Evolutionary conservation across 1,140 invertebrate genomes (phyloP).

Genomic region (Coptotermes formosanus): DNA sequence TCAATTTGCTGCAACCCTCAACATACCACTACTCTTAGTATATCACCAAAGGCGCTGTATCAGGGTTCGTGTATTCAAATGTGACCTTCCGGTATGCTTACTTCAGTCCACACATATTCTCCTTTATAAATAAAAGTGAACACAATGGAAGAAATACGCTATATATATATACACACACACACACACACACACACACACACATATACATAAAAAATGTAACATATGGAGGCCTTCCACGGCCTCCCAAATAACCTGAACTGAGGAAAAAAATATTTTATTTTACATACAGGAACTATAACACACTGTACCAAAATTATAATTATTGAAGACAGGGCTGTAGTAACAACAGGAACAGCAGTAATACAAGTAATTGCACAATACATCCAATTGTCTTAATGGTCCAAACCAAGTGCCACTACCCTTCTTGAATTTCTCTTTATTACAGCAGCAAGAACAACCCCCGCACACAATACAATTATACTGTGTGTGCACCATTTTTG

Average conservation of each 20-base stretch:
- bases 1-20: too few relatives aligned
- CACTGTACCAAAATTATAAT: neutral
- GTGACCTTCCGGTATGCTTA: neutral
- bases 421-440: neutral
- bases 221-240: neutral
- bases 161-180: neutral
- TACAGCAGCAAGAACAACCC: neutral
- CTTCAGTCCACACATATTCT: neutral
- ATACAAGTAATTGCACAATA: neutral
- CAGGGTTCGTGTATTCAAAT: neutral
- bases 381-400: neutral
- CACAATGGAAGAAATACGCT: neutral
- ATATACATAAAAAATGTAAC: neutral
- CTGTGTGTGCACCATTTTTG: too few relatives aligned
- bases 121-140: constrained; percentile 9
- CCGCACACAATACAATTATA: neutral
- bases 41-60: too few relatives aligned
- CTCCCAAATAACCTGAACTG: neutral
- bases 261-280: neutral
- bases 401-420: neutral
- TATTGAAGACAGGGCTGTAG: neutral
- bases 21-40: too few relatives aligned
- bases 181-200: neutral
- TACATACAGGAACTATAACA: neutral
- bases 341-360: neutral